Percentiles rank a stretch among this genome's conserved stretches.
Evolutionary conservation across 1,140 invertebrate genomes (phyloP).

Genomic region (Diuraphis noxia): DNA sequence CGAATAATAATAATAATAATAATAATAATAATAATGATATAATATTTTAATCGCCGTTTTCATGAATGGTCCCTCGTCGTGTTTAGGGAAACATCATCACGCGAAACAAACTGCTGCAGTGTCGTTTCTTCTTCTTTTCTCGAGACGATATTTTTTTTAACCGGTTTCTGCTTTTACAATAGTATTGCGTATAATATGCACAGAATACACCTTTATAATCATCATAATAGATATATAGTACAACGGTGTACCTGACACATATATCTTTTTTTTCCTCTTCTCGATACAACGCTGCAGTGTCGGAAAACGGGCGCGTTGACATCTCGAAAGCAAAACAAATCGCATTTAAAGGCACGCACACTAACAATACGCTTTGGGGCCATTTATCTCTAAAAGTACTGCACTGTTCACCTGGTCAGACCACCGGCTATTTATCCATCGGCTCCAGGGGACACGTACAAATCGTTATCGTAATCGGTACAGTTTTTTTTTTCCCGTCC

Average conservation of each 20-base stretch:
- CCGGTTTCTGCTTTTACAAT: not conserved
- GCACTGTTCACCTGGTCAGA: conserved; percentile 13
- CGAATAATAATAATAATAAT: not conserved
- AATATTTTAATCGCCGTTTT: not conserved
- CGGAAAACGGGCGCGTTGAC: not conserved
- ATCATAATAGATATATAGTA: too few species aligned
- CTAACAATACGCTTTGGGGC: not conserved
- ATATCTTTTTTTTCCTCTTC: not conserved
- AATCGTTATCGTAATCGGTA: conserved; percentile 41
- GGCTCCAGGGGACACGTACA: not conserved
- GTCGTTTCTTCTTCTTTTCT: not conserved
- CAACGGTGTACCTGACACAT: not conserved
- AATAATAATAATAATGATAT: not conserved
- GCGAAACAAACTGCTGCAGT: not conserved
- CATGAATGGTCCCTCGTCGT: not conserved
- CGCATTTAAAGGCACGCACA: conserved; percentile 9
- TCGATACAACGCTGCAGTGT: not conserved
- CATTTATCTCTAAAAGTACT: conserved; percentile 13
- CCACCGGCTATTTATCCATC: not conserved
- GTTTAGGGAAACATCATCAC: not conserved
- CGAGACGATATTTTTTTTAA: not conserved
- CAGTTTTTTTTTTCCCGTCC: not conserved
- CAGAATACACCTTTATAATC: not conserved
- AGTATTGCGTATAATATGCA: not conserved
- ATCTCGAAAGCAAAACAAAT: conserved; percentile 16